These are phyloP conservation scores for Tachina lurida DNA, from an alignment of 2,888 invertebrate species.

Conservation along the genomic window DNA sequence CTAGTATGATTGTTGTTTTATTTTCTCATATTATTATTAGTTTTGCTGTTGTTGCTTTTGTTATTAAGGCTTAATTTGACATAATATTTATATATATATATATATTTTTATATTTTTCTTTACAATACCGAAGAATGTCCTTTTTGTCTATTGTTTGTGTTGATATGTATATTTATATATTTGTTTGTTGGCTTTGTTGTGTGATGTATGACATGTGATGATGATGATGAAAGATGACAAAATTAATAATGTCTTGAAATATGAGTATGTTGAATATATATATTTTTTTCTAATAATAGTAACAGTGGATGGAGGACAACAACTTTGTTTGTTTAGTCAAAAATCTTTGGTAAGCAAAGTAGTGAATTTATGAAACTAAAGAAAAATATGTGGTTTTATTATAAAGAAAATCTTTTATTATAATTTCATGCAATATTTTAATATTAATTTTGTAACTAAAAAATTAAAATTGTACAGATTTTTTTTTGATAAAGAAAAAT, in stretches of 20 bases:
- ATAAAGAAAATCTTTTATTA: background rate
- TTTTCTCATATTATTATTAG: slow-evolving; percentile 5
- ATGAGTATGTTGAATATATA: slow-evolving; percentile 30
- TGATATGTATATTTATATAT: background rate
- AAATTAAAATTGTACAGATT: background rate
- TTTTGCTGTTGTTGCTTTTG: slow-evolving; percentile 44
- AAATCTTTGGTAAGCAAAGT: slow-evolving; percentile 21
- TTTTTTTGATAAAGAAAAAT: background rate
- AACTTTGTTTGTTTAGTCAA: slow-evolving; percentile 22
- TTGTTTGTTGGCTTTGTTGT: slow-evolving; percentile 37
- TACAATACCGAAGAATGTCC: slow-evolving; percentile 17
- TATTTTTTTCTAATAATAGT: background rate
- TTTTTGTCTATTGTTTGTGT: slow-evolving; percentile 30
- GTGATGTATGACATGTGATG: slow-evolving; percentile 62
- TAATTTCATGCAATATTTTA: background rate
- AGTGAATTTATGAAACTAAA: background rate
- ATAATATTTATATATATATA: slow-evolving; percentile 50
- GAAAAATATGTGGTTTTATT: background rate
- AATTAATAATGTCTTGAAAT: slow-evolving; percentile 66
- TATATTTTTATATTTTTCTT: slow-evolving; percentile 32
- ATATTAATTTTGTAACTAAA: background rate
- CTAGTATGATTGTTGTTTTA: background rate
- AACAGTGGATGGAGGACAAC: slow-evolving; percentile 4
- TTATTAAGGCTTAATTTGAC: slow-evolving; percentile 60
- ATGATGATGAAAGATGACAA: slow-evolving; percentile 62